These are phyloP conservation scores for Thripadectes ignobilis DNA, from an alignment of 2,797 vertebrate genomes.

Conservation along the genomic window DNA sequence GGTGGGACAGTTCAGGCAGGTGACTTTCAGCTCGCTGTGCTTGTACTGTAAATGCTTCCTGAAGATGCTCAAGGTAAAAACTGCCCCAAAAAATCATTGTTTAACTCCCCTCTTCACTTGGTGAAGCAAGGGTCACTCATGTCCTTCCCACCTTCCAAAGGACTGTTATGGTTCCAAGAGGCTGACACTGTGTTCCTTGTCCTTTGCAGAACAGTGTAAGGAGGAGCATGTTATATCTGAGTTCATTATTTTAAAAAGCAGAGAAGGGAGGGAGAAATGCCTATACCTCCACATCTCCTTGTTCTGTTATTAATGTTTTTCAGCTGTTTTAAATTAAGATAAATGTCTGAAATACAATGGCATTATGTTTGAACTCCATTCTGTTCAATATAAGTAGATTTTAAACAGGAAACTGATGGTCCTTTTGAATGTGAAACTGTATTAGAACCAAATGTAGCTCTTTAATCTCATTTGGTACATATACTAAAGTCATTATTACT, in stretches of 20 bases:
- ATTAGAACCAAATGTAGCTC: slow-evolving; percentile 67
- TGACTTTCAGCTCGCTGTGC: background rate
- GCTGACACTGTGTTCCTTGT: background rate
- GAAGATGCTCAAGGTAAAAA: background rate
- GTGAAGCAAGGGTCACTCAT: background rate
- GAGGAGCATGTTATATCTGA: background rate
- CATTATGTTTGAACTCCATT: slow-evolving; percentile 67
- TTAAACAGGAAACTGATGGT: slow-evolving; percentile 59
- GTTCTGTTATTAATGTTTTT: slow-evolving; percentile 56
- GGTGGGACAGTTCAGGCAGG: background rate
- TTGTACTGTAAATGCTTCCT: background rate
- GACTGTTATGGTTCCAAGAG: rapidly evolving
- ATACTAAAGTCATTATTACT: slow-evolving; percentile 71
- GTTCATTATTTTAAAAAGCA: background rate
- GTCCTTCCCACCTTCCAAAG: background rate
- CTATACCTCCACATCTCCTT: slow-evolving; percentile 20
- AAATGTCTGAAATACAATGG: slow-evolving; percentile 66
- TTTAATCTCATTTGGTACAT: slow-evolving; percentile 68
- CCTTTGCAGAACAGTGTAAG: background rate
- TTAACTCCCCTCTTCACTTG: background rate
- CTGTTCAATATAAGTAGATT: slow-evolving; percentile 54
- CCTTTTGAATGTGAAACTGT: slow-evolving; percentile 67
- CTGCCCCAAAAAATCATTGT: background rate
- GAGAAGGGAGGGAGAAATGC: background rate
- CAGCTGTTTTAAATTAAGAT: slow-evolving; percentile 64